These are phyloP conservation scores for Listronotus bonariensis DNA, from an alignment of 1,140 invertebrate genomes.

Conservation along the genomic window DNA sequence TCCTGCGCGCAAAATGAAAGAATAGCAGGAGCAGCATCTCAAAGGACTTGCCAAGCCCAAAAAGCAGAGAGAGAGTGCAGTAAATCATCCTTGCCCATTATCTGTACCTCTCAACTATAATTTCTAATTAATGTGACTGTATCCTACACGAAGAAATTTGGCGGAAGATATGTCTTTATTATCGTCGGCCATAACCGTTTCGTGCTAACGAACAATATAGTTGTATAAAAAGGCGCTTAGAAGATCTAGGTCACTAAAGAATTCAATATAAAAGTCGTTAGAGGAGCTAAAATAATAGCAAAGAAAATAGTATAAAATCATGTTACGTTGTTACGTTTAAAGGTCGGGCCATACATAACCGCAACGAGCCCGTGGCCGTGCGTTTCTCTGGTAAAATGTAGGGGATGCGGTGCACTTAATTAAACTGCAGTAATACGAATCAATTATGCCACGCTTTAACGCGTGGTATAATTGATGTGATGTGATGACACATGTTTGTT, in stretches of 20 bases:
- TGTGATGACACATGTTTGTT: too few relatives aligned
- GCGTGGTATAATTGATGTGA: too few relatives aligned
- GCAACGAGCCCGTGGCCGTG: too few relatives aligned
- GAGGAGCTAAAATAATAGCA: too few relatives aligned
- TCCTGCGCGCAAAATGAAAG: neutral
- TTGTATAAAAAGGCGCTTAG: neutral
- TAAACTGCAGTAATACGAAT: too few relatives aligned
- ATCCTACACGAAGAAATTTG: conserved; percentile 11
- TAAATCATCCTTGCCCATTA: conserved; percentile 2
- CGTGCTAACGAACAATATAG: conserved; percentile 7
- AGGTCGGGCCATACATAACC: too few relatives aligned
- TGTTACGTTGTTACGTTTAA: too few relatives aligned
- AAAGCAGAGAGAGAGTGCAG: neutral
- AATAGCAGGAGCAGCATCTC: neutral
- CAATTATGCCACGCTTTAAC: too few relatives aligned
- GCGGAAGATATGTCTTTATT: conserved; percentile 11
- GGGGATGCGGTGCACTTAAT: too few relatives aligned
- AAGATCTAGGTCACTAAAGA: neutral
- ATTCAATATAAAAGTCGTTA: too few relatives aligned
- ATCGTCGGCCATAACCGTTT: conserved; percentile 5
- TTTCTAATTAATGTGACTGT: conserved; percentile 13
- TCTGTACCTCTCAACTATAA: conserved; percentile 4
- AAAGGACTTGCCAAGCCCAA: conserved; percentile 3
- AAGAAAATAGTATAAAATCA: too few relatives aligned
- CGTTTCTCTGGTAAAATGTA: too few relatives aligned